Base-by-base conservation (phyloP, 2,113 vertebrate species). In the Proteles cristata region DNA sequence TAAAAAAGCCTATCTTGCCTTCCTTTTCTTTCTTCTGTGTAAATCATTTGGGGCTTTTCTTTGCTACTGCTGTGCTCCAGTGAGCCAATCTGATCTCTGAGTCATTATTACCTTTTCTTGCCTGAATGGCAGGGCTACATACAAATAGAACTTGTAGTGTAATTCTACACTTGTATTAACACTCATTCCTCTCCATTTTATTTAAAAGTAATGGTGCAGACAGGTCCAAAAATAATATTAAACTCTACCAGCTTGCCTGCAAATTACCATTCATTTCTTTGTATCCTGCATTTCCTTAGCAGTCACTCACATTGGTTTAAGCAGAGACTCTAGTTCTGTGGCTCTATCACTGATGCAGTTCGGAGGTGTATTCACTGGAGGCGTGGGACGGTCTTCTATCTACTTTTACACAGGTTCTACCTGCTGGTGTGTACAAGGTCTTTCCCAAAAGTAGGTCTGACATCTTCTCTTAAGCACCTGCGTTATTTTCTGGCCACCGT, bases 11-110 rank as follows among this genome's bases (percentile, higher is more conserved):
- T 43, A 87, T 82, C 58, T 93, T 39, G 79, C 53, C 14, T 94
- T 79, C 28, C 63, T 96, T 95, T 96, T 81, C 69, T 96, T 92
- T 50, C 90, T 82, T 96, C 50, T 91, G 63, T 71, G 73, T 89
- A 93, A 97, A 92, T 96, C 71, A 94, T 96, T 73, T 86, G 73
- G 74, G 97, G 28, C 83, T 93, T 97, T 92, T 96, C 82, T 96
- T 89, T 96, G 79, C 94, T 55, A 16, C 43, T 58, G 84, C 73
- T 89, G 77, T 96, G 90, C 81, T 97, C 95, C 88, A 97, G 53
- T 93, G 73, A 97, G 77, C 77, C 95, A 76, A 17, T 90, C 61
- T 93, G 94, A 96, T 97, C 68, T 90, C 73, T 33, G 55, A 96
- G 68, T 93, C 90, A 93, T 91, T 97, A 97, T 88, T 92, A 68